Conservation (phyloP, 2,888 invertebrate species). For the Cloeon dipterum region DNA sequence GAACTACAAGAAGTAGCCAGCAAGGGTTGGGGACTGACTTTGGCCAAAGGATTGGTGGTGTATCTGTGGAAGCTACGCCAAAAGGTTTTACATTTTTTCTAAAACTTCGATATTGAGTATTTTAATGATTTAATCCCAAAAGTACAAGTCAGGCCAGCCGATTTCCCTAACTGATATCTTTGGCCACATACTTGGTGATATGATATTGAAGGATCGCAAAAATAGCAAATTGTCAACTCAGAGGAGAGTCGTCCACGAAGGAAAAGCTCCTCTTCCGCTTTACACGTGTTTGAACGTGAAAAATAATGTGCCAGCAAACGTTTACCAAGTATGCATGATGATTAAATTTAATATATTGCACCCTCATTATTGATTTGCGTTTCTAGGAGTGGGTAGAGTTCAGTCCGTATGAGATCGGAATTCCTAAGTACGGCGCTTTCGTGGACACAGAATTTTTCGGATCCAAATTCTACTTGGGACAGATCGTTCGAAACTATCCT, state of each 20-base stretch:
- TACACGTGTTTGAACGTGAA: slow-evolving; percentile 22
- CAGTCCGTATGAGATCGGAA: slow-evolving; percentile 21
- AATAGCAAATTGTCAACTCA: slow-evolving; percentile 16
- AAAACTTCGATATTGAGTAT: too few species aligned
- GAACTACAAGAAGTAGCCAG: slow-evolving; percentile 17
- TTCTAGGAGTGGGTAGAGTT: slow-evolving; percentile 22
- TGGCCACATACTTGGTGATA: slow-evolving; percentile 20
- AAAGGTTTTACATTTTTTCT: too few species aligned
- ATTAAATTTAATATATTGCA: too few species aligned
- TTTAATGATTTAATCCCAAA: slow-evolving; percentile 8
- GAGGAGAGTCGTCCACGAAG: slow-evolving; percentile 14
- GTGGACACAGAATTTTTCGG: slow-evolving; percentile 19
- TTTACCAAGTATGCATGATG: slow-evolving; percentile 18
- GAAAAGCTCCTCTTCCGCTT: slow-evolving; percentile 18
- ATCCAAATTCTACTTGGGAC: slow-evolving; percentile 18
- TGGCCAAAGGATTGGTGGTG: too few species aligned
- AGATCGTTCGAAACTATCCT: slow-evolving; percentile 13
- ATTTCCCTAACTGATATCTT: slow-evolving; percentile 23
- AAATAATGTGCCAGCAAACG: slow-evolving; percentile 19
- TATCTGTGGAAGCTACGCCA: too few species aligned
- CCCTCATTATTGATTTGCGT: too few species aligned
- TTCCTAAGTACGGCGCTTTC: slow-evolving; percentile 21
- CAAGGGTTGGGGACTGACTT: slow-evolving; percentile 15
- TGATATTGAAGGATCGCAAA: slow-evolving; percentile 17
- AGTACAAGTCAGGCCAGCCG: slow-evolving; percentile 18